Conservation (phyloP, 2,888 invertebrate genomes). For the Arge pagana region DNA sequence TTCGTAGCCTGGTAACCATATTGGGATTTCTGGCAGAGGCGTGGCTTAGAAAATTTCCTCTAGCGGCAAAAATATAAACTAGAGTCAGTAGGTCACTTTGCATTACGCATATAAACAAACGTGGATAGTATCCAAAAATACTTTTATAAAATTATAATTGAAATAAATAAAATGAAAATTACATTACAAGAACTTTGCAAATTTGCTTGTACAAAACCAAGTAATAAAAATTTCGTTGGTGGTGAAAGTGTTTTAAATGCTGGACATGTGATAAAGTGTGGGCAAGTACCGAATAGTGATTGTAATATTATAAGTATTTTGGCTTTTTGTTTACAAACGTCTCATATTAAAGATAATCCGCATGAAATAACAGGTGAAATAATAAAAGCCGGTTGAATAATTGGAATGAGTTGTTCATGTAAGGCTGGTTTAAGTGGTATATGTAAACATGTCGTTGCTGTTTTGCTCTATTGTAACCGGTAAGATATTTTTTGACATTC, state of each 20-base stretch:
- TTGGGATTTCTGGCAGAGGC: slow-evolving; percentile 18
- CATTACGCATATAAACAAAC: too few species aligned
- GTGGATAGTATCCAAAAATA: too few species aligned
- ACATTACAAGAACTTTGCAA: slow-evolving; percentile 14
- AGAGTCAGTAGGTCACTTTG: neutral
- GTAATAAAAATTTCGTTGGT: slow-evolving; percentile 13
- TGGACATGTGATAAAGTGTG: slow-evolving; percentile 20
- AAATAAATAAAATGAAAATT: slow-evolving; percentile 20
- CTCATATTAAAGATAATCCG: slow-evolving; percentile 18
- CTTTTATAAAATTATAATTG: too few species aligned
- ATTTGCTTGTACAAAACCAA: slow-evolving; percentile 20
- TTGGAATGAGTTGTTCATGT: slow-evolving; percentile 22
- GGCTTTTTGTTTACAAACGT: slow-evolving; percentile 21
- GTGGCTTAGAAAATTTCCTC: slow-evolving; percentile 19
- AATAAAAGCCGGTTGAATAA: slow-evolving; percentile 9
- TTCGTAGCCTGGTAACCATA: too few species aligned
- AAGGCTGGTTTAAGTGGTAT: slow-evolving; percentile 17
- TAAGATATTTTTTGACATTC: slow-evolving; percentile 5
- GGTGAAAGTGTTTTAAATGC: slow-evolving; percentile 17
- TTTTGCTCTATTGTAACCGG: slow-evolving; percentile 20
- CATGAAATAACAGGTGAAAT: slow-evolving; percentile 23
- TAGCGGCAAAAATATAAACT: neutral
- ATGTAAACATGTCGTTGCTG: slow-evolving; percentile 24
- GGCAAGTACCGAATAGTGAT: slow-evolving; percentile 3
- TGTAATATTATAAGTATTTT: slow-evolving; percentile 13